Evolutionary conservation across 2,113 vertebrate species (phyloP).

Genomic region (Cyphotilapia sp.): DNA sequence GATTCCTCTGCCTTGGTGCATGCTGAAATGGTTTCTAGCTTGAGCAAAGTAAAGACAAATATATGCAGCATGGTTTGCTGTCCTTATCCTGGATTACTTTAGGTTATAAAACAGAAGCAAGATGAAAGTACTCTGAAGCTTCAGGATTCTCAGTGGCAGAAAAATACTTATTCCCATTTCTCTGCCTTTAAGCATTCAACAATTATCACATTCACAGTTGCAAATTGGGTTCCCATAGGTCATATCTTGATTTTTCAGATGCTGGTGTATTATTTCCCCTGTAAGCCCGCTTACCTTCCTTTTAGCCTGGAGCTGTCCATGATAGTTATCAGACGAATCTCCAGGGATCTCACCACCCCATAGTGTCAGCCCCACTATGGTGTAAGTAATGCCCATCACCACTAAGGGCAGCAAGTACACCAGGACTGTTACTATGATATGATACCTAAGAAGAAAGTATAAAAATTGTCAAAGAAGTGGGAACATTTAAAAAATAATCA

Average conservation of each 20-base stretch:
- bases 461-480: not conserved
- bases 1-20: not conserved
- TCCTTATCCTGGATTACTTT: not conserved
- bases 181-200: not conserved
- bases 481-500: not conserved
- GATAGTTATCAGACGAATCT: slow-evolving; percentile 90
- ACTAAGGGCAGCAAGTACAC: slow-evolving; percentile 89
- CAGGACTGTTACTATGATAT: slow-evolving; percentile 84
- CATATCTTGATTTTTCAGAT: not conserved
- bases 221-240: not conserved
- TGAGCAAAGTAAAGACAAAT: not conserved
- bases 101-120: not conserved
- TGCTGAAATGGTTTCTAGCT: not conserved
- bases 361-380: slow-evolving; percentile 89
- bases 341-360: slow-evolving; percentile 98
- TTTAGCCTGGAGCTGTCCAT: slow-evolving; percentile 91
- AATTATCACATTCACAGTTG: not conserved
- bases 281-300: slow-evolving; percentile 80
- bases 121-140: not conserved
- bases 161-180: not conserved
- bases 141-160: not conserved
- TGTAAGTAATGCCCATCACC: slow-evolving; percentile 94
- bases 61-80: not conserved
- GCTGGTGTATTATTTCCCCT: not conserved
- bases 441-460: slow-evolving; percentile 75